Base-by-base conservation (phyloP, 2,888 invertebrate species). In the Erpobdella octoculata region DNA sequence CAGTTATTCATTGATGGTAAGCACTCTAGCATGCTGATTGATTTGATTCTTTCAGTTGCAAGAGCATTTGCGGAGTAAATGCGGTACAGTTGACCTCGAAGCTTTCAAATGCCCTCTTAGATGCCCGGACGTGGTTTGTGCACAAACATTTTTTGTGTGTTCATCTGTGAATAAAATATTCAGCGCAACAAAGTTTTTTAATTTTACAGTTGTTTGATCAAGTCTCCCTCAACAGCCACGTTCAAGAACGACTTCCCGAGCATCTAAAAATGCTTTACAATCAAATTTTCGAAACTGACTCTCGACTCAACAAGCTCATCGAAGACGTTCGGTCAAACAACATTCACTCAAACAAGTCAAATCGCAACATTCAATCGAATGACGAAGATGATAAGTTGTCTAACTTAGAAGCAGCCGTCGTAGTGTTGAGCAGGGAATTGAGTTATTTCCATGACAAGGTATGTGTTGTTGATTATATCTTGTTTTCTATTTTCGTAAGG, bases 101-200 rank as follows among this genome's bases (percentile, higher is more conserved):
- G 62, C 31, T 33, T 31, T 62, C 62, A 62, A 35, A 35, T 62
- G 62, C 25, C 62, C 62, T 6, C 33, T 62, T 21, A 35, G 62
- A 28, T 62, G 62, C n/a, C 31, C 21, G 33, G 33, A 62, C 12
- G 5, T 62, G 12, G 62, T 62, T 33, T 33, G 62, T 28, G n/a
- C 28, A 31, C 31, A 62, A 9, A 8, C 28, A 53, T 53, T 15
- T 8, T n/a, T n/a, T n/a, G n/a, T n/a, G n/a, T n/a, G n/a, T n/a
- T n/a, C n/a, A n/a, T n/a, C n/a, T n/a, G n/a, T n/a, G n/a, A n/a
- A n/a, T n/a, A n/a, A n/a, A n/a, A n/a, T n/a, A n/a, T n/a, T n/a
- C n/a, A n/a, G n/a, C n/a, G n/a, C n/a, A 53, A 28, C 53, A 12
- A 21, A 46, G 18, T 46, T 46, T 46, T 1, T n/a, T 46, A 21